phyloP scores from a whole-genome alignment of 37 sponge, comb jelly and placozoan species.

The Theonella swinhoei region DNA sequence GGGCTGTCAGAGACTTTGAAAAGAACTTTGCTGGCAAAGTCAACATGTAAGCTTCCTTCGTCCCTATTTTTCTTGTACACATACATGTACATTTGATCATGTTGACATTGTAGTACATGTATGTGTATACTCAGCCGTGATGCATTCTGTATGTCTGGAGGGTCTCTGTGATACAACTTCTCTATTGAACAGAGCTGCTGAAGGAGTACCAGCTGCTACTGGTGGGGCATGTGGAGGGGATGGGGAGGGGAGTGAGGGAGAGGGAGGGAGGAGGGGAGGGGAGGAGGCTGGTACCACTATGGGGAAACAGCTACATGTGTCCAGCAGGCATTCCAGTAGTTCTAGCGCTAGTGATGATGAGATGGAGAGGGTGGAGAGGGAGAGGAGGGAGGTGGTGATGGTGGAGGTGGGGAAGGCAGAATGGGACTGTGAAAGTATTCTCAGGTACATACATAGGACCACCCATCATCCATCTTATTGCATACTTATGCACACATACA shows the following conservation, averaged over 20 bases:
- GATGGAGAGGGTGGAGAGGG: neutral
- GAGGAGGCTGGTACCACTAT: neutral
- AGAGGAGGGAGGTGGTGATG: conserved; percentile 5
- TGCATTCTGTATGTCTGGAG: too few species aligned
- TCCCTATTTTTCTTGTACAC: too few species aligned
- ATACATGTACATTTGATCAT: neutral
- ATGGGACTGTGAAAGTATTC: conserved; percentile 93
- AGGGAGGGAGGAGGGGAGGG: neutral
- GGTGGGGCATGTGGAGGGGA: neutral
- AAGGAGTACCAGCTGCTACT: neutral
- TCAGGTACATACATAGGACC: conserved; percentile 49
- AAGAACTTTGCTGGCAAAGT: conserved; percentile 9
- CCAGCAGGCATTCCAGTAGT: neutral
- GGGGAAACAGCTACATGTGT: neutral
- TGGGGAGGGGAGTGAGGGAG: neutral
- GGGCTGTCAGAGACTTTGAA: conserved; percentile 67
- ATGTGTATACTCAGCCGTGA: too few species aligned
- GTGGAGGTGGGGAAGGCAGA: neutral
- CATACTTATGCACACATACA: too few species aligned
- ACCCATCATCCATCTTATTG: too few species aligned
- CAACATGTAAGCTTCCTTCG: neutral
- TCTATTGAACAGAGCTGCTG: neutral
- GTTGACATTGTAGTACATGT: too few species aligned
- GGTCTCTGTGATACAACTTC: too few species aligned
- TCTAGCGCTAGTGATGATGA: neutral